These are phyloP conservation scores for Parnassius smintheus DNA, from an alignment of 2,888 invertebrate genomes.

Conservation along the genomic window DNA sequence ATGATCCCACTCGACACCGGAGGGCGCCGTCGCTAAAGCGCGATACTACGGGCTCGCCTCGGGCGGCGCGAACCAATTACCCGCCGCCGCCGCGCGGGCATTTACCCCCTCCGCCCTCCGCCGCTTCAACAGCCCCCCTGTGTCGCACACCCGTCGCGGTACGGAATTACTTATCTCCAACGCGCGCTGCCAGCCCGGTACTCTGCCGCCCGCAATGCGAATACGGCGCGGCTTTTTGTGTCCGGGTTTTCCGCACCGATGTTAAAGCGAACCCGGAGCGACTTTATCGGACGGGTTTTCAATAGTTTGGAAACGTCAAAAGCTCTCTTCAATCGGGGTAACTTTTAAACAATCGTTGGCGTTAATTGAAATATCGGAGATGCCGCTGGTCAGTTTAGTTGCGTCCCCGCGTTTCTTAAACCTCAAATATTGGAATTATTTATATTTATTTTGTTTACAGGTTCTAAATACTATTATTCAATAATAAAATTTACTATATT, in stretches of 20 bases:
- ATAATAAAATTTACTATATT: too few relatives aligned
- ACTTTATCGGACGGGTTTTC: slow-evolving; percentile 22
- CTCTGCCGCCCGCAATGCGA: slow-evolving; percentile 74
- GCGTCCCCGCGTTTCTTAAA: neutral
- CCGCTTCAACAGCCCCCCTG: slow-evolving; percentile 37
- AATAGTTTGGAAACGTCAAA: slow-evolving; percentile 18
- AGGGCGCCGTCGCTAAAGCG: slow-evolving; percentile 81
- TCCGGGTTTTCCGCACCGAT: slow-evolving; percentile 36
- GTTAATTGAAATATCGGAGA: slow-evolving; percentile 17
- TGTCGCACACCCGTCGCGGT: slow-evolving; percentile 44
- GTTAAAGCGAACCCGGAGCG: slow-evolving; percentile 15
- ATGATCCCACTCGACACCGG: slow-evolving; percentile 71
- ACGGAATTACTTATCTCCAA: slow-evolving; percentile 69
- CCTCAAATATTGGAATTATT: too few relatives aligned
- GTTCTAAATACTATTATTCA: too few relatives aligned
- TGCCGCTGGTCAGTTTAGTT: neutral
- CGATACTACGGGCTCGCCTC: slow-evolving; percentile 80
- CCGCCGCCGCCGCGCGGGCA: slow-evolving; percentile 75
- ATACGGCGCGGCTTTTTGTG: slow-evolving; percentile 57
- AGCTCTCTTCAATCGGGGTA: slow-evolving; percentile 12
- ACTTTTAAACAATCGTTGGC: slow-evolving; percentile 13
- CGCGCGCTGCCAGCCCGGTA: slow-evolving; percentile 64
- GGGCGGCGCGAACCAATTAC: slow-evolving; percentile 82
- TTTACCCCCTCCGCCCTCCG: slow-evolving; percentile 55
- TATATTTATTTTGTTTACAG: too few relatives aligned